Conservation (phyloP, 2,797 vertebrate genomes). For the Phrynocephalus vlangalii region DNA sequence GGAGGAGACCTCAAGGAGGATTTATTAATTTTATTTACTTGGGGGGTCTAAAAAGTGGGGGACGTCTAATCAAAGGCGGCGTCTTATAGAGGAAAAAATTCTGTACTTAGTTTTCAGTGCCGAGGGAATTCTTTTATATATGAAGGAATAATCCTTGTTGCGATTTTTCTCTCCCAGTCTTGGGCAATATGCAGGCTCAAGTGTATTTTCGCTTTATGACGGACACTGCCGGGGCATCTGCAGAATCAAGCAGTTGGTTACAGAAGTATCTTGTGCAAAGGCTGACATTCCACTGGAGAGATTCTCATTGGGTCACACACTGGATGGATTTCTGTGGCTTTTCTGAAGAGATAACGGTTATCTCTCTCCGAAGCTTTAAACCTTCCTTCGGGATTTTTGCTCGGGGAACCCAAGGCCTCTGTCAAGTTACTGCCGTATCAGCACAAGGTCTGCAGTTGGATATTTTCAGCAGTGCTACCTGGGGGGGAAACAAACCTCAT, state of each 20-base stretch:
- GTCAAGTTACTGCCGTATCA: not conserved
- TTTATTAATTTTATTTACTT: too few species aligned
- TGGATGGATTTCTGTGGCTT: not conserved
- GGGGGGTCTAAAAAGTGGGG: too few species aligned
- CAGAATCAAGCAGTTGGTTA: not conserved
- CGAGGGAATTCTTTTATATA: not conserved
- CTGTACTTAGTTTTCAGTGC: not conserved
- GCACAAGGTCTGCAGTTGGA: not conserved
- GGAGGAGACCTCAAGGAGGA: too few species aligned
- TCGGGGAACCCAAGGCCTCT: not conserved
- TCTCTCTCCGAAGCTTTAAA: not conserved
- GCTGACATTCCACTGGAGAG: too few species aligned
- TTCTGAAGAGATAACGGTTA: not conserved
- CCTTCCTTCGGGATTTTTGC: constrained; percentile 4
- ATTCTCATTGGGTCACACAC: not conserved
- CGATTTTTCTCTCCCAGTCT: too few species aligned
- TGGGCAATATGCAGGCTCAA: not conserved
- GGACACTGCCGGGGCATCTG: not conserved
- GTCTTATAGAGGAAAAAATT: too few species aligned
- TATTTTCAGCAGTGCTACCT: not conserved
- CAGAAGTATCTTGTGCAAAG: not conserved
- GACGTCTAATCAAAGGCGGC: too few species aligned
- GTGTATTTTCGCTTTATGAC: not conserved
- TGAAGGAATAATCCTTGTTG: not conserved
- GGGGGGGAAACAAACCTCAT: not conserved